phyloP scores from a whole-genome alignment of 2,797 vertebrate genomes.

The Pseudochirops cupreus region DNA sequence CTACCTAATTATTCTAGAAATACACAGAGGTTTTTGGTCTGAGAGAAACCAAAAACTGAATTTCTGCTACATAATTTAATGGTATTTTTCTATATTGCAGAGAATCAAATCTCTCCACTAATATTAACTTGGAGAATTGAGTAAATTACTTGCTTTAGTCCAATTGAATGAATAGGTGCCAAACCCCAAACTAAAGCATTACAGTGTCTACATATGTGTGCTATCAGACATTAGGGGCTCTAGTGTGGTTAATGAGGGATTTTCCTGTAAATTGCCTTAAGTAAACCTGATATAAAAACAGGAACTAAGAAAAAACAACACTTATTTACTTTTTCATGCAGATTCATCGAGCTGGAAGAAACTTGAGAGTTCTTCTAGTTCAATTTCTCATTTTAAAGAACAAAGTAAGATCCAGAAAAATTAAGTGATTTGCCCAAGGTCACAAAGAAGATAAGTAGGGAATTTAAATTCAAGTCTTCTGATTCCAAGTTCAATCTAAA shows the following conservation, averaged over 20 bases:
- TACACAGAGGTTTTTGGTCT: background rate
- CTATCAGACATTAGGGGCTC: background rate
- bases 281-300: background rate
- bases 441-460: background rate
- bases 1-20: background rate
- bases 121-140: background rate
- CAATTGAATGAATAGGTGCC: background rate
- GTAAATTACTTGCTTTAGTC: background rate
- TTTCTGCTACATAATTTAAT: background rate
- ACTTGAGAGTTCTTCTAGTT: background rate
- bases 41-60: background rate
- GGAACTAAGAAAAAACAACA: background rate
- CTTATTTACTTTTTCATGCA: background rate
- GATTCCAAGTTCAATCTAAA: background rate
- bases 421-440: background rate
- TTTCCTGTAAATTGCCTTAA: background rate
- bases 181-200: background rate
- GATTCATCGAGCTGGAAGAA: background rate
- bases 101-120: background rate
- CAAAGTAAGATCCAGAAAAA: background rate
- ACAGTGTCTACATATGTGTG: background rate
- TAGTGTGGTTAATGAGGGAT: background rate
- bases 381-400: background rate
- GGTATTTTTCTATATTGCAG: background rate
- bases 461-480: background rate